Percentiles rank a stretch among this genome's conserved stretches.
Conservation (phyloP, 64 coral and sea anemone species). For the Trachythela sp. region DNA sequence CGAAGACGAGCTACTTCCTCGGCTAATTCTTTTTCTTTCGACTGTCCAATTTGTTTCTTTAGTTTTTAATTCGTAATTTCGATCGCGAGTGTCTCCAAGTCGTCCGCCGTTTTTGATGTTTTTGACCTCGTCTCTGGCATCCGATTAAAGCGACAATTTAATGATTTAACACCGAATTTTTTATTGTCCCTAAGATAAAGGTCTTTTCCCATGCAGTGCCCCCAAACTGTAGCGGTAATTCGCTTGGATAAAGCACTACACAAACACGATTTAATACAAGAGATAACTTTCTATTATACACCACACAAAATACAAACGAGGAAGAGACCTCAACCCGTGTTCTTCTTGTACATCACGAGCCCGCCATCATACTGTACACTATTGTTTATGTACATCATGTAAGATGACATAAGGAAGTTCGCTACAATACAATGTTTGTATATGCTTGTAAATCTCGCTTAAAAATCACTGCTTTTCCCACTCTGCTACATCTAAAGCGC, state of each 20-base stretch:
- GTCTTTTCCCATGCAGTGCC: background rate
- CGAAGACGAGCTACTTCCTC: background rate
- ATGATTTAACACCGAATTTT: background rate
- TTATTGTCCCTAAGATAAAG: background rate
- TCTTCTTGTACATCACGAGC: no score
- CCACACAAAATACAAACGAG: no score
- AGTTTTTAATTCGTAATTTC: background rate
- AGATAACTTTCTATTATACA: no score
- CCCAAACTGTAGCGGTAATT: background rate
- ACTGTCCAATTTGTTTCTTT: background rate
- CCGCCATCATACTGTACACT: no score
- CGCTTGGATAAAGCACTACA: background rate
- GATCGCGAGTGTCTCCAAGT: background rate
- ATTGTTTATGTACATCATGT: no score
- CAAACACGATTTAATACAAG: no score
- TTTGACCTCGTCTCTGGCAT: background rate
- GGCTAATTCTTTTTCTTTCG: background rate
- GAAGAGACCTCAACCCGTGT: no score
- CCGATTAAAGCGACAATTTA: background rate
- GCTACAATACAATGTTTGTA: no score
- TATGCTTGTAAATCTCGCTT: no score
- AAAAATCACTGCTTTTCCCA: no score
- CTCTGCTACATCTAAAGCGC: no score
- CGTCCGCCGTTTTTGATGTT: background rate
- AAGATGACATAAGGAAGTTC: no score